phyloP scores from a whole-genome alignment of 2,888 invertebrate genomes.

The Subacronicta megacephala region DNA sequence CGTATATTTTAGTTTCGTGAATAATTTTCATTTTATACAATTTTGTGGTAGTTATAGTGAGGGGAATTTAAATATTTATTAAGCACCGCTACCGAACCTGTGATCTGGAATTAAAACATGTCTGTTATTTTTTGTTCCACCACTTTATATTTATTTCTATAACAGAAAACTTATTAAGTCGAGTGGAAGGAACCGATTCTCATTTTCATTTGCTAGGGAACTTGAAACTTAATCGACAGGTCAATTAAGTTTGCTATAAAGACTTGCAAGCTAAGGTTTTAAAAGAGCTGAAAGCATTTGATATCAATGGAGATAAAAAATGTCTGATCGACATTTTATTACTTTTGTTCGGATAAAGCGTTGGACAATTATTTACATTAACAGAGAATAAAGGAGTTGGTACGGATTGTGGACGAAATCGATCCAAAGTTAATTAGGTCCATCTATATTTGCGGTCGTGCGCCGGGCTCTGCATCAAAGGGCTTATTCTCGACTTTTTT shows the following conservation, averaged over 20 bases:
- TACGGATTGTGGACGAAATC: conserved; percentile 65
- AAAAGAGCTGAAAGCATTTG: conserved; percentile 16
- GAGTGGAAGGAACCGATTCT: conserved; percentile 35
- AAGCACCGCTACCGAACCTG: conserved; percentile 41
- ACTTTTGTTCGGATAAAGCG: conserved; percentile 26
- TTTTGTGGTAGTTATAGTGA: conserved; percentile 44
- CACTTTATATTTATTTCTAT: conserved; percentile 36
- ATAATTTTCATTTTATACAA: conserved; percentile 54
- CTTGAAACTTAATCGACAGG: conserved; percentile 39
- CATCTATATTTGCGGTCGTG: conserved; percentile 70
- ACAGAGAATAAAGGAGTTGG: conserved; percentile 45
- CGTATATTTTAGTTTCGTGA: conserved; percentile 52
- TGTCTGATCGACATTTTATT: conserved; percentile 9
- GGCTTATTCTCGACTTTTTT: conserved; percentile 52
- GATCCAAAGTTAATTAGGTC: conserved; percentile 73
- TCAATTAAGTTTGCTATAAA: conserved; percentile 42
- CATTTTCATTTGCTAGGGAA: conserved; percentile 38
- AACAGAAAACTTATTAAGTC: conserved; percentile 43
- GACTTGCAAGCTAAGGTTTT: conserved; percentile 15
- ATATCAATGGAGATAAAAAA: conserved; percentile 22
- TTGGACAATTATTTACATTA: conserved; percentile 50
- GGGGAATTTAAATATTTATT: conserved; percentile 58
- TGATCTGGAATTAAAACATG: conserved; percentile 47
- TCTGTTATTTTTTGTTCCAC: conserved; percentile 16
- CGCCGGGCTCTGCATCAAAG: conserved; percentile 48